Percentiles rank a stretch among this genome's conserved stretches.
These are phyloP conservation scores for Sinonovacula constricta DNA, from an alignment of 1,140 invertebrate genomes.

Conservation along the genomic window DNA sequence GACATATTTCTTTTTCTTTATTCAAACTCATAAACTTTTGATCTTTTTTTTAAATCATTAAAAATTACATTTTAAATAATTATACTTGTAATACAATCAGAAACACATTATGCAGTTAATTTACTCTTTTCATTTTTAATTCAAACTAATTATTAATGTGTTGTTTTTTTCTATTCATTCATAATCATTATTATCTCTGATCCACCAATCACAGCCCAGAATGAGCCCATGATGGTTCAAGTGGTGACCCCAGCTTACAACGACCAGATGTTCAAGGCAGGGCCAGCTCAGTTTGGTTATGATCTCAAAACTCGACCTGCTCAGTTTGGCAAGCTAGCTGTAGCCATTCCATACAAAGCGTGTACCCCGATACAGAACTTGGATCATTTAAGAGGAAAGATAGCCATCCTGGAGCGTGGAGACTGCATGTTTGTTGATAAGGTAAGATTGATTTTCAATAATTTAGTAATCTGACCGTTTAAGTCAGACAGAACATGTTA, in stretches of 20 bases:
- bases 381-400: conserved; percentile 84
- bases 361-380: conserved; percentile 85
- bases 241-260: conserved; percentile 65
- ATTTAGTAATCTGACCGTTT: too few species aligned
- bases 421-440: conserved; percentile 98
- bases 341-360: conserved; percentile 85
- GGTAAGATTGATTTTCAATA: too few species aligned
- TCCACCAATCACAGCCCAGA: conserved; percentile 64
- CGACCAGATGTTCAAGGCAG: conserved; percentile 83
- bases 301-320: conserved; percentile 81
- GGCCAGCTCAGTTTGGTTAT: conserved; percentile 94
- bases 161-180: neutral
- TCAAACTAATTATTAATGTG: too few species aligned
- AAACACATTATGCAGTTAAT: too few species aligned
- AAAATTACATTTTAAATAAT: too few species aligned
- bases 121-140: too few species aligned
- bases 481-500: too few species aligned
- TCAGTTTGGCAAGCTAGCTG: conserved; percentile 79
- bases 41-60: too few species aligned
- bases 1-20: too few species aligned
- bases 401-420: conserved; percentile 91
- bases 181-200: neutral
- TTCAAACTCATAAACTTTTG: too few species aligned
- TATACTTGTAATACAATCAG: too few species aligned
- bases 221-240: conserved; percentile 75